A percentile compares a stretch with the other conserved stretches of the same genome.
These are phyloP conservation scores for Drosophila pachea DNA, from an alignment of 1,140 invertebrate species.

Conservation along the genomic window DNA sequence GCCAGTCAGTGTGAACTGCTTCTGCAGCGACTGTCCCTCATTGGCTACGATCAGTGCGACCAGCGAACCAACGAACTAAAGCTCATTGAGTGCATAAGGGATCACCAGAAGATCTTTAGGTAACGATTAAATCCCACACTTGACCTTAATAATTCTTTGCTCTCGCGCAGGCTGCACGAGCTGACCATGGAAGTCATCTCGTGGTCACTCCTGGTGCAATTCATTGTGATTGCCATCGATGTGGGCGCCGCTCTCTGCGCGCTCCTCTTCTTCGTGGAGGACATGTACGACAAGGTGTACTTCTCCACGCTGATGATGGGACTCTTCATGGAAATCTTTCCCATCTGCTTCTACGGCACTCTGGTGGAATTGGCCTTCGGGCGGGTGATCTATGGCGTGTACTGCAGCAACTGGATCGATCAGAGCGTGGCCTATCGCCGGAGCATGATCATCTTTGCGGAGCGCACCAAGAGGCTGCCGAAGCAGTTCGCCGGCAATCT, in stretches of 20 bases:
- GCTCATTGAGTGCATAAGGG: constrained; percentile 46
- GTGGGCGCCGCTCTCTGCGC: constrained; percentile 41
- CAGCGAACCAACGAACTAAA: constrained; percentile 39
- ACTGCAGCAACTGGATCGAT: constrained; percentile 64
- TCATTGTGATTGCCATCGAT: constrained; percentile 54
- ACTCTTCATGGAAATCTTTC: constrained; percentile 53
- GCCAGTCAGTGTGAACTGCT: constrained; percentile 58
- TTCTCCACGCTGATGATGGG: constrained; percentile 41
- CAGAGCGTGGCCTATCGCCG: constrained; percentile 49
- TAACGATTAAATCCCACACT: constrained; percentile 7
- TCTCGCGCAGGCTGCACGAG: constrained; percentile 38
- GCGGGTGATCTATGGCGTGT: constrained; percentile 47
- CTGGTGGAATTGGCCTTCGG: constrained; percentile 44
- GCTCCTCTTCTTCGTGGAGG: constrained; percentile 49
- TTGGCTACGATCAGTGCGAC: constrained; percentile 33
- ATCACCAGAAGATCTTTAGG: constrained; percentile 59
- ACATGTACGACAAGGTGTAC: constrained; percentile 34
- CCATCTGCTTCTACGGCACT: constrained; percentile 63
- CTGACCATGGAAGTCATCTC: constrained; percentile 46
- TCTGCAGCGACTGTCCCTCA: constrained; percentile 40
- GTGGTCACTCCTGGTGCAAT: constrained; percentile 62
- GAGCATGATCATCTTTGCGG: constrained; percentile 48
- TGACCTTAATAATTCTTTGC: not conserved
- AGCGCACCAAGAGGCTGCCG: constrained; percentile 44
- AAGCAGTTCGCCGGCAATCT: constrained; percentile 50